These are phyloP conservation scores for Sebastes cheni DNA, from an alignment of 2,797 vertebrate genomes.

Conservation along the genomic window DNA sequence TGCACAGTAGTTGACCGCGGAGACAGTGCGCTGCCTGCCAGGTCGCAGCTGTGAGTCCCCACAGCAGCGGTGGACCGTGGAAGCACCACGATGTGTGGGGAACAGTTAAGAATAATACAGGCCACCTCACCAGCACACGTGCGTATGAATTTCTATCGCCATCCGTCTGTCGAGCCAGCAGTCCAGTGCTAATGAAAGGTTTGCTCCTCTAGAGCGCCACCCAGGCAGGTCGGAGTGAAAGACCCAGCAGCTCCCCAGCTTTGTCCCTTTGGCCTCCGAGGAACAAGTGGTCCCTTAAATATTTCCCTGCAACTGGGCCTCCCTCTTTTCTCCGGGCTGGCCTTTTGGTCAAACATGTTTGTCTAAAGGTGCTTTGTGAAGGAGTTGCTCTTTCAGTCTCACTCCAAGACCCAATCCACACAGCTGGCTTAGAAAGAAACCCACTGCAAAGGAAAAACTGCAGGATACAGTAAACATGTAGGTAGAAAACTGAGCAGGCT, in stretches of 20 bases:
- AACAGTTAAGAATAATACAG: constrained; percentile 51
- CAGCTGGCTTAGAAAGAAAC: constrained; percentile 37
- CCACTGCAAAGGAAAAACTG: constrained; percentile 35
- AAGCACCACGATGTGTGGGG: constrained; percentile 47
- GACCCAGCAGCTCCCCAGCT: constrained; percentile 44
- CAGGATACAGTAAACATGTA: constrained; percentile 44
- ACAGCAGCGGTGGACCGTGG: constrained; percentile 60
- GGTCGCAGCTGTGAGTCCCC: constrained; percentile 57
- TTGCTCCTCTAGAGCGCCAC: constrained; percentile 35
- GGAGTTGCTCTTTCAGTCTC: constrained; percentile 53
- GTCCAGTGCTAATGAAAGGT: constrained; percentile 65
- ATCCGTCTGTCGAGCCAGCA: constrained; percentile 34
- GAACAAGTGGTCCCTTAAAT: constrained; percentile 61
- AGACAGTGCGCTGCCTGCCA: constrained; percentile 3
- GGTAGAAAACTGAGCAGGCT: constrained; percentile 4
- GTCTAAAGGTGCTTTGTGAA: constrained; percentile 55
- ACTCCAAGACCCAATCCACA: constrained; percentile 29
- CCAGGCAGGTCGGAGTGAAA: constrained; percentile 54
- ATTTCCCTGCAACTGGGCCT: constrained; percentile 43
- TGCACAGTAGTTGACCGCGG: constrained; percentile 13
- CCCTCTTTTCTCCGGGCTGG: constrained; percentile 37
- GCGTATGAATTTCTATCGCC: constrained; percentile 25
- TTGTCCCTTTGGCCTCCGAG: constrained; percentile 52
- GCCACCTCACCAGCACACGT: constrained; percentile 9
- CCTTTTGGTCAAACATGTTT: constrained; percentile 61